A percentile compares a stretch with the other conserved stretches of the same genome.
Evolutionary conservation across 2,113 vertebrate species (phyloP).

Genomic region (Australoheros scitulus): DNA sequence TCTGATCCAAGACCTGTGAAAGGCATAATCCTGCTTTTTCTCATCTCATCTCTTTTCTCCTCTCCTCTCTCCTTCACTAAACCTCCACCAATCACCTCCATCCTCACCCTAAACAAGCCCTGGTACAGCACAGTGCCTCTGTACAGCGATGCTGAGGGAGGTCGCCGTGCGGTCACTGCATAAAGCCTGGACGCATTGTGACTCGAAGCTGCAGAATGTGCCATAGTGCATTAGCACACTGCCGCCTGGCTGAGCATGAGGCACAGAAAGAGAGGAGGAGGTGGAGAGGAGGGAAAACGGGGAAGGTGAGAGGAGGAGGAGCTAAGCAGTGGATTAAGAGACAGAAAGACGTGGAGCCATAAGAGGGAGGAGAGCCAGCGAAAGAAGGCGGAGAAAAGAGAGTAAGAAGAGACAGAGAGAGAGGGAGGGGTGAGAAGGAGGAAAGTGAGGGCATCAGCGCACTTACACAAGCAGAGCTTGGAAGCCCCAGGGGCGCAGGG

Average conservation of each 20-base stretch:
- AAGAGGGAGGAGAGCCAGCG: background rate
- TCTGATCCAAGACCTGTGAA: constrained; percentile 39
- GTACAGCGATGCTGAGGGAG: constrained; percentile 51
- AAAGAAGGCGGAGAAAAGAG: background rate
- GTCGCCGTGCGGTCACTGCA: constrained; percentile 78
- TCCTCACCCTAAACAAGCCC: constrained; percentile 27
- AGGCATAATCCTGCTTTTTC: constrained; percentile 24
- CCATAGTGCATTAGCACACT: constrained; percentile 80
- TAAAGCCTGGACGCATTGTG: constrained; percentile 70
- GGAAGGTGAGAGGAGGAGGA: constrained; percentile 31
- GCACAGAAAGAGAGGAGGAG: constrained; percentile 17
- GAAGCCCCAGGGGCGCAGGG: constrained; percentile 51
- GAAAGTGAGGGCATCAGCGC: constrained; percentile 69
- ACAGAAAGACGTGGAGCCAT: background rate
- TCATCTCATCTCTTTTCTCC: background rate
- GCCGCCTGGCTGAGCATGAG: constrained; percentile 69
- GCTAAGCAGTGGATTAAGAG: constrained; percentile 18
- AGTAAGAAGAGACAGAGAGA: background rate
- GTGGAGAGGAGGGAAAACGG: background rate
- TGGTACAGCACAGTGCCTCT: constrained; percentile 30
- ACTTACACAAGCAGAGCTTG: constrained; percentile 76
- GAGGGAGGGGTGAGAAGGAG: background rate
- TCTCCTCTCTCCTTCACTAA: background rate
- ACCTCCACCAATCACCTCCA: constrained; percentile 7
- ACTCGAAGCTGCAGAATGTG: constrained; percentile 81